Evolutionary conservation across 2,888 invertebrate species (phyloP), one percentile per base, ranked within the genome.

Genomic region (Cotesia congregata): DNA sequence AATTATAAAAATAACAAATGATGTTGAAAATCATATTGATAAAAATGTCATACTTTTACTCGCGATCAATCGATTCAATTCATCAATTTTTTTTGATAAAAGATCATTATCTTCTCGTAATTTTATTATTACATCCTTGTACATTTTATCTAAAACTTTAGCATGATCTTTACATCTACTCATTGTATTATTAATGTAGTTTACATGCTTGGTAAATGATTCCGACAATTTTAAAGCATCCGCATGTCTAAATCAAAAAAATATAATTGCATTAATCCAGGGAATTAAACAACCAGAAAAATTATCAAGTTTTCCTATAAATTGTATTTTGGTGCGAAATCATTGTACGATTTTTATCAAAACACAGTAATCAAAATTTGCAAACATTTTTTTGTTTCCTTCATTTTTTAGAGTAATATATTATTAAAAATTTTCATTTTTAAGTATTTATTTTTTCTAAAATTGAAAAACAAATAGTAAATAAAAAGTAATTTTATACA

Each of bases 131-230:
- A 85, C 68, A 6, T 77, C 78, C 6, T 83, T 75, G 9, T 81
- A 83, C 12, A 83, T 40, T 9, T 72, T 41, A 6, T 81, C 76
- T 12, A 85, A 73, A 74, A 82, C 80, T 72, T 78, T 78, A 41
- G 76, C 78, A n/a, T 83, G 81, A 17, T 82, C 79, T 38, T 83
- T 80, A 41, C 81, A 84, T 39, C 69, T 75, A 12, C 75, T 79
- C n/a, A 84, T 50, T 20, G 79, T 82, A 15, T 84, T 83, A 0
- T 77, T 82, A 50, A 84, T 78, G 67, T 82, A 83, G 70, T 82
- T 80, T 9, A 79, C 81, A 72, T 85, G 83, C 15, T 83, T 82
- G 7, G 80, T 81, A 74, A 85, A 81, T 1, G 77, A 77, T 12
- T 79, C 69, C 5, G 80, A 82, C 38, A 84, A 77, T 69, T 82